Evolutionary conservation across 1,140 invertebrate species (phyloP).

Genomic region (Drosophila sp.): DNA sequence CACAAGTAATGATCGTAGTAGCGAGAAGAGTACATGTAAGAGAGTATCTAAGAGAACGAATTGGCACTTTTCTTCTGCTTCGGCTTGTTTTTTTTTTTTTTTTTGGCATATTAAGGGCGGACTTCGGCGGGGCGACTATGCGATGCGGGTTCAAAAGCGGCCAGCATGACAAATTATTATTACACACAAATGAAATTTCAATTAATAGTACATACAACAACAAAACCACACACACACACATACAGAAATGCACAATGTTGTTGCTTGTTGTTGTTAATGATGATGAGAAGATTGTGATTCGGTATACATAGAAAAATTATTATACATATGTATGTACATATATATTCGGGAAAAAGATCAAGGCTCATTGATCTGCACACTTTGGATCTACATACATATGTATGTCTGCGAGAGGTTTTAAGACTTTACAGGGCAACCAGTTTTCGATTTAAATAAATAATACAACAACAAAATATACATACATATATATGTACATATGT

Average conservation of each 20-base stretch:
- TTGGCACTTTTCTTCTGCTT: conserved; percentile 28
- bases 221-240: conserved; percentile 10
- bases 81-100: conserved; percentile 24
- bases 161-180: conserved; percentile 80
- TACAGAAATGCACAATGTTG: conserved; percentile 65
- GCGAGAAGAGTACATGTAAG: conserved; percentile 48
- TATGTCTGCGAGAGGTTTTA: conserved; percentile 12
- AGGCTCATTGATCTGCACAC: conserved; percentile 67
- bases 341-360: conserved; percentile 44
- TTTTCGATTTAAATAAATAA: conserved; percentile 18
- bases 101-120: conserved; percentile 71
- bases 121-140: conserved; percentile 18
- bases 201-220: conserved; percentile 64
- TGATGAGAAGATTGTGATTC: conserved; percentile 47
- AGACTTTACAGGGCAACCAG: conserved; percentile 26
- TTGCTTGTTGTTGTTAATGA: conserved; percentile 62
- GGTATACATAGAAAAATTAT: conserved; percentile 7
- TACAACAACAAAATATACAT: neutral
- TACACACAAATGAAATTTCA: conserved; percentile 73
- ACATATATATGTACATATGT: neutral
- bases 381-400: neutral
- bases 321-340: conserved; percentile 4
- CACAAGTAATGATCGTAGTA: conserved; percentile 40
- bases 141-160: conserved; percentile 78
- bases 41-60: conserved; percentile 26